Base-by-base conservation (phyloP, 2,113 vertebrate species). In the Halcyon senegalensis region DNA sequence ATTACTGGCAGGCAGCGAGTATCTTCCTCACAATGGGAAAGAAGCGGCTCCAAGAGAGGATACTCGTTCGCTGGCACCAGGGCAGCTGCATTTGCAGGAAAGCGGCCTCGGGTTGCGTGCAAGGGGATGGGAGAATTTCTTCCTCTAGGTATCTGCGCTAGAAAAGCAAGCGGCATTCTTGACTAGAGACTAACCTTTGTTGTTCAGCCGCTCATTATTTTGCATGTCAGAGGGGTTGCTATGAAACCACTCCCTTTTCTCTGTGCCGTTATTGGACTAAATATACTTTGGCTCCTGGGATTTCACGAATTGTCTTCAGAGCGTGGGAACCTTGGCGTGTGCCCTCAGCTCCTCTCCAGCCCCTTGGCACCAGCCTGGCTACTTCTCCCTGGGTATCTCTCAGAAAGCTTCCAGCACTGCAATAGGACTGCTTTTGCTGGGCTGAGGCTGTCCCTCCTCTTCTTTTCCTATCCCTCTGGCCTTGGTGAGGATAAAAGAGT, bases 1-100 rank as follows among this genome's bases (percentile, higher is more conserved):
- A 98, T 98, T 97, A 94, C 90, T 97, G 97, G 93, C 97, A 97
- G 97, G 95, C 95, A 97, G 80, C 16, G 14, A 94, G 24, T 51
- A 68, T 68, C 91, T 96, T 94, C 80, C 81, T 37, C 92, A 91
- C 92, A 92, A 94, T 23, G 84, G 85, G 91, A 89, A 95, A 86
- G 87, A 96, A 96, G 93, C 6, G 16, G 59, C 62, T 96, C 64
- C 3, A 27, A 51, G 84, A 0, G 44, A 68, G 27, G 56, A 90
- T 67, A 44, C n/a, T 60, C 44, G 27, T 66, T 75, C 14, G 4
- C 85, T 91, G 91, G 90, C 92, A 88, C 50, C 68, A 19, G 64
- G 77, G 75, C 93, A 70, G 86, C 62, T 48, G 7, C 68, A 73
- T 63, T 66, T 88, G 88, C 87, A 90, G 87, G 92, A 90, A 86